Conservation (phyloP, 2,888 invertebrate genomes). For the Polietes domitor region DNA sequence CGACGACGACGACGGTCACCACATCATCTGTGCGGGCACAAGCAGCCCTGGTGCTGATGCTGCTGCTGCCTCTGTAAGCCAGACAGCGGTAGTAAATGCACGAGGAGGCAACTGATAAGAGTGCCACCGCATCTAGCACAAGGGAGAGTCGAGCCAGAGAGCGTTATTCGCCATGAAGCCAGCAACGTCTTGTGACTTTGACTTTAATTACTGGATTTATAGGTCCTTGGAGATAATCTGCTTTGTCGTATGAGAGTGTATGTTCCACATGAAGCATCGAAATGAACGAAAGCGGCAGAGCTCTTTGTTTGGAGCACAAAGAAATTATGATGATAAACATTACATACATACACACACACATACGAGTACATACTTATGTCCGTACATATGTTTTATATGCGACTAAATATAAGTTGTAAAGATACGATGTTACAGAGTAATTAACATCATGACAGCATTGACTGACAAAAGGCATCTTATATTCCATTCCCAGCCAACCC, state of each 20-base stretch:
- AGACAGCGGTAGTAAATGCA: constrained; percentile 64
- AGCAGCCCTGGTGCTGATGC: background rate
- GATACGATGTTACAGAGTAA: constrained; percentile 77
- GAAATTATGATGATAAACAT: constrained; percentile 33
- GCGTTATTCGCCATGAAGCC: constrained; percentile 2
- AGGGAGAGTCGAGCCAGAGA: constrained; percentile 34
- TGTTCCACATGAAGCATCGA: background rate
- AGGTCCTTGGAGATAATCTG: constrained; percentile 81
- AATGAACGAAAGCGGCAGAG: background rate
- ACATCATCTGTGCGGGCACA: constrained; percentile 18
- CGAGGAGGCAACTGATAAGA: constrained; percentile 65
- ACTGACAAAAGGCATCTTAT: constrained; percentile 49
- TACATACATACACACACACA: constrained; percentile 21
- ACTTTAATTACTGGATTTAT: constrained; percentile 81
- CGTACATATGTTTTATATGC: constrained; percentile 35
- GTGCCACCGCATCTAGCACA: constrained; percentile 50
- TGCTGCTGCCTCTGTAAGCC: constrained; percentile 50
- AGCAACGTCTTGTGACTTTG: constrained; percentile 79
- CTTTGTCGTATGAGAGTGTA: constrained; percentile 66
- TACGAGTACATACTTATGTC: constrained; percentile 41
- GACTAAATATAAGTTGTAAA: constrained; percentile 66
- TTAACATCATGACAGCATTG: constrained; percentile 73
- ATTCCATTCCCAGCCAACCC: constrained; percentile 29
- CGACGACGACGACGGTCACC: constrained; percentile 37
- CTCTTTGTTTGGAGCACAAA: constrained; percentile 74